Evolutionary conservation across 1,140 invertebrate species (phyloP), one percentile per base, ranked within the genome.

Genomic region (Ceratoteleas bidentatus): DNA sequence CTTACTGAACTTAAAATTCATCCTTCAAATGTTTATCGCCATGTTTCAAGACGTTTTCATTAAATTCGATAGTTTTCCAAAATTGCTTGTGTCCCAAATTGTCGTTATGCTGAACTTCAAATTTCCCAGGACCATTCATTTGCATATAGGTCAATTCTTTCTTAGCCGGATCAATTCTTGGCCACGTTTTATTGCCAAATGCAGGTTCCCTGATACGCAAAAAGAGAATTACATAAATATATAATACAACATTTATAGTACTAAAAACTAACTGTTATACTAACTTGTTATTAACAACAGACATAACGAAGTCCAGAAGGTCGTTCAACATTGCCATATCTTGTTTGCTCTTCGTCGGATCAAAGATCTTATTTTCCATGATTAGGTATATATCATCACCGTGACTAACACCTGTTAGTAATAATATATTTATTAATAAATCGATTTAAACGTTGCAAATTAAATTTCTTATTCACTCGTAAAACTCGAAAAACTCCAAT

Each of bases 261-360:
- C 13, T 24, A 58, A 53, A 43, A 57, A 14, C 11, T 16, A 36
- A 47, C 11, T 14, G 62, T 11, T 91, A 85, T 74, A 81, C 85
- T 90, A 89, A 94, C 94, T 93, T 92, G 40, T 92, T 91, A 32
- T 81, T 90, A 3, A 92, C 92, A 85, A 93, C 93, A 34, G 90
- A 92, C 81, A 91, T 88, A 77, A 94, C 90, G 84, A 94, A 90
- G 16, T 93, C 89, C 0, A 93, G 80, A 45, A 94, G 87, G 0
- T 88, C 64, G 47, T 92, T 87, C 34, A 92, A 90, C 91, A 94
- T 94, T 32, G 89, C 40, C 80, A 45, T 77, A 74, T 94, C 93
- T 8, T 91, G 82, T 3, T 84, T 14, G 34, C 82, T 90, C 13
- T 84, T 87, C n/a, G 77, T 87, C 24, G 87, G 68, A 74, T 90